phyloP scores from a whole-genome alignment of 2,888 invertebrate species.

The Drosophila merina region DNA sequence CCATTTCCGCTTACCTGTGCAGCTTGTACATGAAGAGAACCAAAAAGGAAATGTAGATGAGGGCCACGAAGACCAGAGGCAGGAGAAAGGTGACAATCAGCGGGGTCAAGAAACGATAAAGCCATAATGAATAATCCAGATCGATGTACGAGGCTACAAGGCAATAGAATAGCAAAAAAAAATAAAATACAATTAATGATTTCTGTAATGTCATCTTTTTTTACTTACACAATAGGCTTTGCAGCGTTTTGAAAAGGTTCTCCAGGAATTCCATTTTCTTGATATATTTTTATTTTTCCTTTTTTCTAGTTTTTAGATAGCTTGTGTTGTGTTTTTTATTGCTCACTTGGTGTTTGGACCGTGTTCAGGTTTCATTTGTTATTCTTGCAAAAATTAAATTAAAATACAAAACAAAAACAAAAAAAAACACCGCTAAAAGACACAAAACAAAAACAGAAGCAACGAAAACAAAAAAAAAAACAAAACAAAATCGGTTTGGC shows the following conservation, averaged over 20 bases:
- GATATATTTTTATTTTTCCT: not conserved
- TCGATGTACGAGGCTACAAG: slow-evolving; percentile 90
- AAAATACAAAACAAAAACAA: not conserved
- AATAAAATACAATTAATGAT: not conserved
- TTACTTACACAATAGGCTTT: slow-evolving; percentile 77
- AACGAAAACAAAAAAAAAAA: not conserved
- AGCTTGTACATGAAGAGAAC: slow-evolving; percentile 94
- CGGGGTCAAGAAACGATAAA: slow-evolving; percentile 93
- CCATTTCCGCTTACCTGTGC: slow-evolving; percentile 87
- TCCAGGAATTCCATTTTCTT: slow-evolving; percentile 74
- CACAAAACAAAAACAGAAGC: slow-evolving; percentile 8
- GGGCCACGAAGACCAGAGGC: slow-evolving; percentile 91
- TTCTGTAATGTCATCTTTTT: not conserved
- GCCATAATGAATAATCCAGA: slow-evolving; percentile 92
- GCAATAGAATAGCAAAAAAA: not conserved
- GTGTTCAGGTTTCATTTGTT: slow-evolving; percentile 31
- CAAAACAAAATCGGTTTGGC: slow-evolving; percentile 49
- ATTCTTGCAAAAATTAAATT: slow-evolving; percentile 12
- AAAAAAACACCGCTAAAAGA: not conserved
- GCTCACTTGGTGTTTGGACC: slow-evolving; percentile 10
- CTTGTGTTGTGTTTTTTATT: not conserved
- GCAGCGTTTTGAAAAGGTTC: slow-evolving; percentile 66
- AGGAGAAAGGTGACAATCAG: slow-evolving; percentile 93
- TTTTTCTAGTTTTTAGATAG: not conserved
- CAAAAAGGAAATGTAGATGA: slow-evolving; percentile 92